Evolutionary conservation across 2,113 vertebrate species (phyloP).

Genomic region (Pavo muticus): DNA sequence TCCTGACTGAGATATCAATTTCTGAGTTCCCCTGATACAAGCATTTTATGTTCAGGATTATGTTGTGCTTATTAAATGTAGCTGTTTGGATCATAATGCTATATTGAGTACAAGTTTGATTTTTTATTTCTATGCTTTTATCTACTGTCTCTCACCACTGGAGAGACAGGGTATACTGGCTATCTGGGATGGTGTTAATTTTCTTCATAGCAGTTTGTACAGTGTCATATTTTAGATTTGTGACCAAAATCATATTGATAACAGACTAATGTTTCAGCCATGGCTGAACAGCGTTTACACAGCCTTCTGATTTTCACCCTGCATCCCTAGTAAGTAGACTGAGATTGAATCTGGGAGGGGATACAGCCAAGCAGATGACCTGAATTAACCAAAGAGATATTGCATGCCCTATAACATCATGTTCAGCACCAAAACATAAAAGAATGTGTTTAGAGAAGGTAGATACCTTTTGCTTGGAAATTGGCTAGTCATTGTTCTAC

Average conservation of each 20-base stretch:
- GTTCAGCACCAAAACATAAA: background rate
- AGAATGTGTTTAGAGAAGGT: background rate
- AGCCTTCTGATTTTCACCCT: background rate
- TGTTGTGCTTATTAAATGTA: background rate
- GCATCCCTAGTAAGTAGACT: background rate
- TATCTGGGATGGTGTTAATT: background rate
- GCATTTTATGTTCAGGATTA: background rate
- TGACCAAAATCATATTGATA: background rate
- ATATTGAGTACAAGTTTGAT: background rate
- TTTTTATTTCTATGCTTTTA: background rate
- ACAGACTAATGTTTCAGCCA: background rate
- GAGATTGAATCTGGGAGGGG: background rate
- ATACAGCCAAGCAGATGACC: background rate
- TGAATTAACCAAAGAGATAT: background rate
- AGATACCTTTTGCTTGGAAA: background rate
- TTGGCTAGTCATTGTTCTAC: background rate
- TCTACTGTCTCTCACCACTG: background rate
- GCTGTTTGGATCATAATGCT: background rate
- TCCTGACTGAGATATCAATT: background rate
- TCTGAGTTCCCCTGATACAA: background rate
- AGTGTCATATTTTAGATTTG: background rate
- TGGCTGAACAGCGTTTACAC: background rate
- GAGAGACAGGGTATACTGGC: background rate
- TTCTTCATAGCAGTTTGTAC: background rate
- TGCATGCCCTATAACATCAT: background rate